Conservation (phyloP, 2,888 invertebrate species). For the Rapana venosa region DNA sequence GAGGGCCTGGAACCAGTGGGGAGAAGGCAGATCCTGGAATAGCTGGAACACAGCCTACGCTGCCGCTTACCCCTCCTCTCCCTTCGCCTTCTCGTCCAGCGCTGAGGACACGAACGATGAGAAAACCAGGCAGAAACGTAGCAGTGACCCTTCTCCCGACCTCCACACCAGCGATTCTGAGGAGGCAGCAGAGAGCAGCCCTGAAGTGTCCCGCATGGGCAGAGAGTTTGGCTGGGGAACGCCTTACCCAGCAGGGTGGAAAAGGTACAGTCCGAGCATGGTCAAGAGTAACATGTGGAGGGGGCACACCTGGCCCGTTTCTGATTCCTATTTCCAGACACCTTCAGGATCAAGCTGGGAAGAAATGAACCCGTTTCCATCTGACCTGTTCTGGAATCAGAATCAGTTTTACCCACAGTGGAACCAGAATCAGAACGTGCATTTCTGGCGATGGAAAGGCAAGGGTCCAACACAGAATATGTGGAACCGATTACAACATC, state of each 20-base stretch:
- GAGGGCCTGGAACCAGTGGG: slow-evolving; percentile 22
- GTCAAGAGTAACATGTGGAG: background rate
- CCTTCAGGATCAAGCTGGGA: background rate
- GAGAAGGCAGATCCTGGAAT: slow-evolving; percentile 8
- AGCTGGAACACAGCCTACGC: slow-evolving; percentile 3
- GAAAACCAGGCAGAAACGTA: slow-evolving; percentile 23
- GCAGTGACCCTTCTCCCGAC: background rate
- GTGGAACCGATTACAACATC: background rate
- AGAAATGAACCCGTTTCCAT: background rate
- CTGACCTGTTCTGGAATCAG: background rate
- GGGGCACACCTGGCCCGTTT: background rate
- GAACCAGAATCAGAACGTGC: background rate
- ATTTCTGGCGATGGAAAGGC: background rate
- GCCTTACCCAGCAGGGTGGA: background rate
- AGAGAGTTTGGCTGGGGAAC: background rate
- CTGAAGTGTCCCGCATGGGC: background rate
- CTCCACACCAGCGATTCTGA: background rate
- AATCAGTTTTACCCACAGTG: slow-evolving; percentile 1
- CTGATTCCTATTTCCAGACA: background rate
- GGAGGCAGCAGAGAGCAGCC: background rate
- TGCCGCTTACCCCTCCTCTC: background rate
- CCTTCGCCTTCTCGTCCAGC: background rate
- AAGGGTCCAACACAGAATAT: background rate
- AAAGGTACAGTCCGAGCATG: background rate
- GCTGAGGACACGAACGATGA: background rate